Evolutionary conservation across 2,113 vertebrate species (phyloP).

Genomic region (Eurypyga helias): DNA sequence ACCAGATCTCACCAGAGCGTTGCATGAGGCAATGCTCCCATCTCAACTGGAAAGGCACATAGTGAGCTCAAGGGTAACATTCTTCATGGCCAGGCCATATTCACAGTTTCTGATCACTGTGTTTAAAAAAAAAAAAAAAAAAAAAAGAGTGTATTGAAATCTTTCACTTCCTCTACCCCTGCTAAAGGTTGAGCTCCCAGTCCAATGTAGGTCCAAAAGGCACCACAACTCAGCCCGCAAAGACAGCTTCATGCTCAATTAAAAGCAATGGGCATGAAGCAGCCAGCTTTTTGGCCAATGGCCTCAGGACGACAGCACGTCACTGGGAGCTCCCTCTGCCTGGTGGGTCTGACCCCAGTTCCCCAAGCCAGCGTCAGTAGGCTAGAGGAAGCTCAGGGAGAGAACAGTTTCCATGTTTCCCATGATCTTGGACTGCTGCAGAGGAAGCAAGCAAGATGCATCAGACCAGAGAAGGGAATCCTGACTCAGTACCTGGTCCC

Average conservation of each 20-base stretch:
- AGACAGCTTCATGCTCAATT: background rate
- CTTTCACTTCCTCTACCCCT: background rate
- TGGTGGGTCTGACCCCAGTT: background rate
- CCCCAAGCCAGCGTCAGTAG: background rate
- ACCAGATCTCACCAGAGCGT: background rate
- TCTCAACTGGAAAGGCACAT: background rate
- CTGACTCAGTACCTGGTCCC: background rate
- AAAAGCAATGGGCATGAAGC: background rate
- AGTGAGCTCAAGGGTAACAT: background rate
- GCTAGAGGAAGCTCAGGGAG: background rate
- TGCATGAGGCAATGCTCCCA: background rate
- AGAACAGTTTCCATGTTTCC: background rate
- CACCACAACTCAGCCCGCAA: background rate
- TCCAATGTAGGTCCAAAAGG: background rate
- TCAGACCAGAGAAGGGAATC: background rate
- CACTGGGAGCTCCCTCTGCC: background rate
- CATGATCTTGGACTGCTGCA: background rate
- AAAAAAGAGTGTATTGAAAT: background rate
- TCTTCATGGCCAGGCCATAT: background rate
- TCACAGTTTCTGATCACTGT: background rate
- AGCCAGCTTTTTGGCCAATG: background rate
- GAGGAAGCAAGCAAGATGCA: background rate
- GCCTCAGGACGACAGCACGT: background rate
- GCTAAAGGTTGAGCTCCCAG: background rate
- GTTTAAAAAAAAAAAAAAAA: background rate